Evolutionary conservation across 2,888 invertebrate genomes (phyloP).

Genomic region (Athalia circularis): DNA sequence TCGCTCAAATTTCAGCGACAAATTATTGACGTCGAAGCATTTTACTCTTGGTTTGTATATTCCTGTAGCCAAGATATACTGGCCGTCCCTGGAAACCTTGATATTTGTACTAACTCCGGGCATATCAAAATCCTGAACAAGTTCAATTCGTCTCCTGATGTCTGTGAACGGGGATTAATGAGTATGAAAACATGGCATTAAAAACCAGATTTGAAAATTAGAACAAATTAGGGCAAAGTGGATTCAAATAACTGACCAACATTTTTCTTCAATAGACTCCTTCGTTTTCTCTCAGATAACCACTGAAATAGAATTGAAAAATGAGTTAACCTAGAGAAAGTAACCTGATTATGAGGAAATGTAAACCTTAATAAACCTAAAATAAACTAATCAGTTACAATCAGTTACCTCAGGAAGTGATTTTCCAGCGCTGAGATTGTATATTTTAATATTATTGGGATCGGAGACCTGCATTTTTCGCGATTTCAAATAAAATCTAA

Average conservation of each 20-base stretch:
- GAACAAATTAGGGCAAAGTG: not conserved
- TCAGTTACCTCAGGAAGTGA: conserved; percentile 92
- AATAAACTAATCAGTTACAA: conserved; percentile 37
- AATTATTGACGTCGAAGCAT: conserved; percentile 96
- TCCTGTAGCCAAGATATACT: conserved; percentile 94
- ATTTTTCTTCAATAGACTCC: conserved; percentile 90
- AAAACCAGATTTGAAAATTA: not conserved
- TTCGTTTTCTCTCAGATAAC: conserved; percentile 89
- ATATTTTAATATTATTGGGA: conserved; percentile 97
- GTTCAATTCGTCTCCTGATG: conserved; percentile 91
- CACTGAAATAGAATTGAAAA: conserved; percentile 79
- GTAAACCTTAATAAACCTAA: conserved; percentile 48
- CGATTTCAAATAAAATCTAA: not conserved
- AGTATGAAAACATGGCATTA: conserved; percentile 31
- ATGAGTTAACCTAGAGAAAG: not conserved
- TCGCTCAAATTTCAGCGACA: conserved; percentile 97
- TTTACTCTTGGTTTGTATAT: conserved; percentile 97
- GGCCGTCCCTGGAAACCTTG: conserved; percentile 91
- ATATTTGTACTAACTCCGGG: conserved; percentile 93
- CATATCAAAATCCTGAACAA: conserved; percentile 99
- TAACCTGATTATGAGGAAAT: conserved; percentile 16
- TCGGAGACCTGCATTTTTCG: conserved; percentile 91
- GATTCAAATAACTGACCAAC: conserved; percentile 75
- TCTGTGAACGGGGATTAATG: conserved; percentile 75
- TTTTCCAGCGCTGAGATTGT: conserved; percentile 97